These are phyloP conservation scores for Entomyzon cyanotis DNA, from an alignment of 2,113 vertebrate genomes.

Conservation along the genomic window DNA sequence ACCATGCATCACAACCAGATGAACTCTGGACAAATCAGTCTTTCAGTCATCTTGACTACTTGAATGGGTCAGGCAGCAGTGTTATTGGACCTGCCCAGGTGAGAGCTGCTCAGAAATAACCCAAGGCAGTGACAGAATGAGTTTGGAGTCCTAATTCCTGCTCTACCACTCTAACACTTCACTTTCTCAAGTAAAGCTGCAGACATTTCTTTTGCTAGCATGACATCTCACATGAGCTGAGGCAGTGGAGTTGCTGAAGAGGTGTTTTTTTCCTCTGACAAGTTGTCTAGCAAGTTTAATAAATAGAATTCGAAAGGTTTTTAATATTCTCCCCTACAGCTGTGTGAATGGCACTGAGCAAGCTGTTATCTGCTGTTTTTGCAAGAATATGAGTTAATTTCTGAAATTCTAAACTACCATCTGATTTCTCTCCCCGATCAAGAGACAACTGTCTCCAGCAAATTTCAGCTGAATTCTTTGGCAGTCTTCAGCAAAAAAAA, in stretches of 20 bases:
- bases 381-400: constrained; percentile 37
- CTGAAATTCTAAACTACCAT: constrained; percentile 32
- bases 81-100: neutral
- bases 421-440: neutral
- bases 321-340: constrained; percentile 50
- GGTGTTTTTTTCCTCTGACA: neutral
- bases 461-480: neutral
- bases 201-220: neutral
- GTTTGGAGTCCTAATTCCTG: neutral
- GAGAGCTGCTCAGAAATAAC: neutral
- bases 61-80: neutral
- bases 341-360: constrained; percentile 40
- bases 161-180: neutral
- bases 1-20: neutral
- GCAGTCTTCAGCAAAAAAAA: neutral
- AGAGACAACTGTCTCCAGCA: constrained; percentile 23
- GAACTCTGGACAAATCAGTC: neutral
- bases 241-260: neutral
- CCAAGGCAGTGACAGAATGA: neutral
- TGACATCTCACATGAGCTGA: neutral
- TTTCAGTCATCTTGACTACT: neutral
- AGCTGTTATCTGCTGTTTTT: constrained; percentile 47
- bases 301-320: constrained; percentile 33
- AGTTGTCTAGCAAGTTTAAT: constrained; percentile 28
- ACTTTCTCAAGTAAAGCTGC: neutral